phyloP scores from a whole-genome alignment of 2,113 vertebrate species.

The Scytalopus superciliaris region DNA sequence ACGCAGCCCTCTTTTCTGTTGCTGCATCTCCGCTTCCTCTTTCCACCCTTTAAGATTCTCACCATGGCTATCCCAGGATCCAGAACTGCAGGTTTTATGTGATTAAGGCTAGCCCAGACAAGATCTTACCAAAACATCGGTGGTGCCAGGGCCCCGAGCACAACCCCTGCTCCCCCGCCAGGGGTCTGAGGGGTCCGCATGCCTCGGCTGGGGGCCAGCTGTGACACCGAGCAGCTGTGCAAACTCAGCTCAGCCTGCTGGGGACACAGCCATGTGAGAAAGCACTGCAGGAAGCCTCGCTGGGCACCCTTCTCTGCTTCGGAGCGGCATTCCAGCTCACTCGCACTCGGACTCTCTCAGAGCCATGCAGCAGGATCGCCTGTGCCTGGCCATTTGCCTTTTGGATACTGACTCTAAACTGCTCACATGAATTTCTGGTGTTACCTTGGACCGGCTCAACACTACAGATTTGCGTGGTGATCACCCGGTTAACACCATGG shows the following conservation, averaged over 20 bases:
- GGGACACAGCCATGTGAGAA: neutral
- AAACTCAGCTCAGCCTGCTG: neutral
- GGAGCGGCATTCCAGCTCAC: neutral
- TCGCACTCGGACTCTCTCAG: neutral
- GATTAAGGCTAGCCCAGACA: neutral
- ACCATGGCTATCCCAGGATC: neutral
- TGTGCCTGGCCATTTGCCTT: neutral
- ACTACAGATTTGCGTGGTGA: neutral
- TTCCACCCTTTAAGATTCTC: neutral
- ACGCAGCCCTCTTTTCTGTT: neutral
- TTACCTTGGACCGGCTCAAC: neutral
- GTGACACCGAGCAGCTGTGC: neutral
- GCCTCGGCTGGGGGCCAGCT: neutral
- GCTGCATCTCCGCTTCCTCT: slow-evolving; percentile 18
- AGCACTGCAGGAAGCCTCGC: neutral
- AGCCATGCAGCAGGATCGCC: neutral
- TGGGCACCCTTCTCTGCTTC: neutral
- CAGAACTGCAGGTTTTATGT: neutral
- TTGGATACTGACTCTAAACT: neutral
- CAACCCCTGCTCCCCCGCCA: neutral
- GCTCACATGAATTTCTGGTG: neutral
- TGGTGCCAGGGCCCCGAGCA: neutral
- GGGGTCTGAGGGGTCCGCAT: neutral
- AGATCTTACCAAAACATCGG: neutral
- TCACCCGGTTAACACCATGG: neutral